Base-by-base conservation (phyloP, 2,113 vertebrate genomes). In the Oreocharis arfaki region DNA sequence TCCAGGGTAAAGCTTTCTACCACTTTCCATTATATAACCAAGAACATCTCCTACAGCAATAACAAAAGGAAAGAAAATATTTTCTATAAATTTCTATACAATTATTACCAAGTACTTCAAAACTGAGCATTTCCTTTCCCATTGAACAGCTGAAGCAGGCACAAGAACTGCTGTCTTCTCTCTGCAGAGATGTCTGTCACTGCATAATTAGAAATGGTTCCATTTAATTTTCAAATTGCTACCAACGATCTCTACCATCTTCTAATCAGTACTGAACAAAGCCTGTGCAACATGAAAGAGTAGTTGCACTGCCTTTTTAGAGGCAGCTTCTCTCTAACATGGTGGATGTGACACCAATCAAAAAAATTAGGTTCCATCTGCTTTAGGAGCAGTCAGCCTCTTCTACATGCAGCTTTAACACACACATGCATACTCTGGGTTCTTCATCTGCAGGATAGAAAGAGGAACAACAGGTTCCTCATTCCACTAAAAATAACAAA, bases 171-270 rank as follows among this genome's bases (percentile, higher is more conserved):
- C 65, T 17, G 6, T 13, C 70, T 71, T 68, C 79, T 56, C 70
- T 88, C 78, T 76, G 65, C 77, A 16, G 23, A 68, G 15, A 94
- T 52, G 65, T 55, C 87, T 94, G 74, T 53, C 90, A 85, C 85
- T 49, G 70, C 90, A n/a, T 90, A 87, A 94, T 88, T 85, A 89
- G 69, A 65, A 94, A 88, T 20, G 37, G 65, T 60, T 96, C 9
- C 3, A 79, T 60, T 90, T 75, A 74, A 79, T 93, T 95, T 85
- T 90, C 74, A 87, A 64, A 90, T 76, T 19, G 6, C 60, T 76
- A 35, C 61, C 52, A 53, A 44, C 78, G 84, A 84, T 53, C 69
- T 85, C 60, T 47, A 87, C 60, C 81, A 79, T 84, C 84, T 84
- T 87, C 80, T 56, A 52, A 78, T 35, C 52, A 60, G 52, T 16